Evolutionary conservation across 2,113 vertebrate genomes (phyloP), one percentile per base, ranked within the genome.

Genomic region (Epinephelus lanceolatus): DNA sequence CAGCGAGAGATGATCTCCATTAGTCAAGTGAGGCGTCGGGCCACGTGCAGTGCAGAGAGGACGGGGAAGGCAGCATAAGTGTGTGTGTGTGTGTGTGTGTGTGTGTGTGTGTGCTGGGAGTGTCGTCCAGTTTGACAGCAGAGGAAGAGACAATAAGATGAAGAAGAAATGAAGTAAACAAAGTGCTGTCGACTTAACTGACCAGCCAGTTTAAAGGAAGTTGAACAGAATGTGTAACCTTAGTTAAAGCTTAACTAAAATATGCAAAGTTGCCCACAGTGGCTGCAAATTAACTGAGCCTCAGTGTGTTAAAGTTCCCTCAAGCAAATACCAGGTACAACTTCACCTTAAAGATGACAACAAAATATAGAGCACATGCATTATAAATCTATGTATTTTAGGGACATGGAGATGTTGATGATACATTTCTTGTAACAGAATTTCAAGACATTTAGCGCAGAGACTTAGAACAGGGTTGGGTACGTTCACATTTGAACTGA

Each of bases 11-110:
- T 0, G 40, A 45, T 77, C 45, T 59, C 45, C 25, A 30, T 79
- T 30, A 79, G 23, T 68, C 23, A 52, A 72, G 67, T 66, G 60
- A 68, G 11, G 49, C 33, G 33, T 45, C n/a, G 3, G 3, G 40
- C 37, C 23, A 27, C 30, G 52, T 71, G 53, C 66, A 61, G 56
- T 2, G 52, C 56, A 66, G 47, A 71, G 65, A 60, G 60, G 52
- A 27, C 2, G 71, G 18, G n/a, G 51, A 70, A 37, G 30, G 67
- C 49, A n/a, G 19, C 49, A 5, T 55, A 23, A 15, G 68, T 37
- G 15, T 67, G 65, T 51, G 49, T 51, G 15, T 25, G 55, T n/a
- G 56, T 45, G 23, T 30, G 30, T 37, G 5, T 37, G 33, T 37
- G 15, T 67, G 65, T 51, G 49, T 51, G 14, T 25, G 55, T n/a